These are phyloP conservation scores for Helicoverpa zea DNA, from an alignment of 1,140 invertebrate genomes.

Conservation along the genomic window DNA sequence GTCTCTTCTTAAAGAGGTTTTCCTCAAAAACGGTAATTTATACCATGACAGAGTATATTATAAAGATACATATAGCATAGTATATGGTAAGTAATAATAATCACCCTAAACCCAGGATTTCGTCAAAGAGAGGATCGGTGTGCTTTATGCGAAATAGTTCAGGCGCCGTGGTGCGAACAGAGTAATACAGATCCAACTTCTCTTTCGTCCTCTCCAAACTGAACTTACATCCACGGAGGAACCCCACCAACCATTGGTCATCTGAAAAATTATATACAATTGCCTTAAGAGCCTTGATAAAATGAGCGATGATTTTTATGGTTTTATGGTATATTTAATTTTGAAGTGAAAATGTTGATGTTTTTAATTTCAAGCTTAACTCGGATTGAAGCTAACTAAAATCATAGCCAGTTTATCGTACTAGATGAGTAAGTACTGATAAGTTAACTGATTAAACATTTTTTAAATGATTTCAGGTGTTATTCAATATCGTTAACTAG, in stretches of 20 bases:
- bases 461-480: no score
- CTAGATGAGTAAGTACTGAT: no score
- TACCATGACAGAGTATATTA: not conserved
- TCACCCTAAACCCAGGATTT: constrained; percentile 80
- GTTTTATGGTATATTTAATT: no score
- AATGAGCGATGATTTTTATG: no score
- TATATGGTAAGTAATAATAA: not conserved
- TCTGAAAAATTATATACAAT: constrained; percentile 70
- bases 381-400: no score
- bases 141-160: constrained; percentile 79
- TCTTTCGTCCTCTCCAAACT: constrained; percentile 90
- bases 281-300: not conserved
- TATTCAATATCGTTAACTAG: no score
- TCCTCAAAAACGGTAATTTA: no score
- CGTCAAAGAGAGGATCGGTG: constrained; percentile 69
- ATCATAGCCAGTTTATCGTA: no score
- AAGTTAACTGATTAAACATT: no score
- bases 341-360: no score
- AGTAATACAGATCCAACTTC: constrained; percentile 89
- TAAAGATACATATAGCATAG: not conserved
- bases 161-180: constrained; percentile 87
- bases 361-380: no score
- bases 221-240: constrained; percentile 90
- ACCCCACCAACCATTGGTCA: constrained; percentile 88
- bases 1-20: no score